These are phyloP conservation scores for Elephas maximus DNA, from an alignment of 2,113 vertebrate species.

Conservation along the genomic window DNA sequence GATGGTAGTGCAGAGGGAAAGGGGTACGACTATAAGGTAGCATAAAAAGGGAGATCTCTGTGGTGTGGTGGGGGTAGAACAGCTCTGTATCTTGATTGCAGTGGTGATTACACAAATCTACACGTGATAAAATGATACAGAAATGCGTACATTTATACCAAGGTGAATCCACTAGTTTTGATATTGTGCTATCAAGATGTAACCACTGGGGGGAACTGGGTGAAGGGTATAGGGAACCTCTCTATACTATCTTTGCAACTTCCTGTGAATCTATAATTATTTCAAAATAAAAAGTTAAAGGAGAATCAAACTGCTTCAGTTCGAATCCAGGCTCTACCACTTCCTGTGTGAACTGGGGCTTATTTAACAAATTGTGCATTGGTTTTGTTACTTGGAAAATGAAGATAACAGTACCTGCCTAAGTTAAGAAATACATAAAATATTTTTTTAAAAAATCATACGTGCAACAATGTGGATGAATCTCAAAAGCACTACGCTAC, in stretches of 20 bases:
- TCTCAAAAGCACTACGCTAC: slow-evolving; percentile 43
- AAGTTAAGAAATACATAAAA: not conserved
- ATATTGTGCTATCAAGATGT: not conserved
- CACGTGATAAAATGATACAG: not conserved
- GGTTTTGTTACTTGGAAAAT: slow-evolving; percentile 28
- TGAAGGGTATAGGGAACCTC: not conserved
- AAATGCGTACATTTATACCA: not conserved
- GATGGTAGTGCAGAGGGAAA: not conserved
- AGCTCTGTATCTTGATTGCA: not conserved
- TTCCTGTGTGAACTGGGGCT: not conserved
- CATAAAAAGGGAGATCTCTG: not conserved
- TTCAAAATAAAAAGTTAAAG: not conserved
- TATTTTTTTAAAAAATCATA: not conserved
- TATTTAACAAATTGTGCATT: not conserved
- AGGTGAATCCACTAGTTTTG: slow-evolving; percentile 4
- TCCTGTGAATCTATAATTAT: not conserved
- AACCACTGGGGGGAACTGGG: not conserved
- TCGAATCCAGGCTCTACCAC: slow-evolving; percentile 39
- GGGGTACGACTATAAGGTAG: not conserved
- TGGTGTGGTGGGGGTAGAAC: not conserved
- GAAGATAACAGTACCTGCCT: not conserved
- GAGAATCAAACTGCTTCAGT: not conserved
- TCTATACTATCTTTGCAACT: not conserved
- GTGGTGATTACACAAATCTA: slow-evolving; percentile 25
- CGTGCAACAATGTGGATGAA: not conserved